A percentile compares a stretch with the other conserved stretches of the same genome.
These are phyloP conservation scores for Daubentonia madagascariensis DNA, from an alignment of 2,113 vertebrate genomes.

Conservation along the genomic window DNA sequence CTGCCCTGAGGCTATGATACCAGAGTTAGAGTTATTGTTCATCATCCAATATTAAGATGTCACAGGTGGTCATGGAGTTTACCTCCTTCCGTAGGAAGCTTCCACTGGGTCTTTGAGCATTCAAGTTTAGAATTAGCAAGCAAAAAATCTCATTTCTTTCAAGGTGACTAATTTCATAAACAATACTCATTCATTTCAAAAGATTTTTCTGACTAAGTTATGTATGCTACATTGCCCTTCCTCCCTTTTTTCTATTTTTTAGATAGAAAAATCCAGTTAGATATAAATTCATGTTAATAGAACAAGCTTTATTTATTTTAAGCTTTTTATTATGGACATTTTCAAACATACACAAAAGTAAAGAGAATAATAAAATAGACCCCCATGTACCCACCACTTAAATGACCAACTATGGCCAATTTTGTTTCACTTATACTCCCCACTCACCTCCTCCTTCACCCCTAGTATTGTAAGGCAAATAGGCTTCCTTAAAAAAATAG, in stretches of 20 bases:
- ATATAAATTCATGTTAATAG: not conserved
- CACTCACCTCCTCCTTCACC: accelerated
- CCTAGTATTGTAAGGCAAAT: not conserved
- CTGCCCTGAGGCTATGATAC: not conserved
- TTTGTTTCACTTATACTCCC: not conserved
- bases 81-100: not conserved
- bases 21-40: not conserved
- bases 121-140: not conserved
- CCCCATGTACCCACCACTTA: not conserved
- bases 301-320: not conserved
- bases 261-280: not conserved
- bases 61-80: not conserved
- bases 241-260: not conserved
- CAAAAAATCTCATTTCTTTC: not conserved
- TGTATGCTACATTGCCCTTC: not conserved
- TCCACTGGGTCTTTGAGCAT: not conserved
- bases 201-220: not conserved
- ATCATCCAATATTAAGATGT: not conserved
- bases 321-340: not conserved
- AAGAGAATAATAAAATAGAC: not conserved
- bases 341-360: not conserved
- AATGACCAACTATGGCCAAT: not conserved
- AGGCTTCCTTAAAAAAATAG: not conserved
- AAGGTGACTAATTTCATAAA: not conserved
- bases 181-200: not conserved